Evolutionary conservation across 2,888 invertebrate genomes (phyloP), one percentile per base, ranked within the genome.

Genomic region (Mythimna loreyi): DNA sequence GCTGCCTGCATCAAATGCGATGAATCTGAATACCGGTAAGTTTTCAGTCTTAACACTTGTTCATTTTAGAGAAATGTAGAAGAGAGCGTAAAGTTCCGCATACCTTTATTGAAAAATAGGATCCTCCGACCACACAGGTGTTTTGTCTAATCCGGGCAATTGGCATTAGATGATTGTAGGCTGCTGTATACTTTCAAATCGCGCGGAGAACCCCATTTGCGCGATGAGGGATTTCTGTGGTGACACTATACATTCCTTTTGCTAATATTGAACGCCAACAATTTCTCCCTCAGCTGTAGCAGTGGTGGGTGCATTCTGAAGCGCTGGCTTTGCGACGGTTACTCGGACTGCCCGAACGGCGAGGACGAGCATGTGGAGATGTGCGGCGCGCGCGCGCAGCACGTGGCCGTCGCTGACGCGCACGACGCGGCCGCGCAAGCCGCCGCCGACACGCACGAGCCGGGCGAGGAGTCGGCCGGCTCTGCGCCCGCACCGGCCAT

Each of bases 281-380:
- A 33, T 47, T 59, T 59, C 43, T 52, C 75, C 56, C 66, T 52
- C 87, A 96, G 96, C 16, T 96, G 96, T 78, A 87, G 83, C 6
- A 88, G 91, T 2, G 94, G 95, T 7, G 88, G 89, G 2, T 96
- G 96, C 76, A 92, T 96, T 56, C 85, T 89, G 21, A 92, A 90
- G 59, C 90, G 92, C 5, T 96, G 96, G 96, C 73, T 94, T 23
- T 96, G 96, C 80, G 96, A 96, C 71, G 96, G 96, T 1, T 96
- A 95, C 85, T 85, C 90, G 0, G 96, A 96, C 87, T 96, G 96
- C 70, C 90, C 93, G 0, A 86, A 83, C 1, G 95, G 93, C 0
- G 95, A 95, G 49, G 96, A 96, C 73, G 96, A 96, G 78, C 70
- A 82, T 0, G 86, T 88, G 3, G 78, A 78, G 0, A 53, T 79